Conservation (phyloP, 1,140 invertebrate species). For the Harpegnathos saltator region DNA sequence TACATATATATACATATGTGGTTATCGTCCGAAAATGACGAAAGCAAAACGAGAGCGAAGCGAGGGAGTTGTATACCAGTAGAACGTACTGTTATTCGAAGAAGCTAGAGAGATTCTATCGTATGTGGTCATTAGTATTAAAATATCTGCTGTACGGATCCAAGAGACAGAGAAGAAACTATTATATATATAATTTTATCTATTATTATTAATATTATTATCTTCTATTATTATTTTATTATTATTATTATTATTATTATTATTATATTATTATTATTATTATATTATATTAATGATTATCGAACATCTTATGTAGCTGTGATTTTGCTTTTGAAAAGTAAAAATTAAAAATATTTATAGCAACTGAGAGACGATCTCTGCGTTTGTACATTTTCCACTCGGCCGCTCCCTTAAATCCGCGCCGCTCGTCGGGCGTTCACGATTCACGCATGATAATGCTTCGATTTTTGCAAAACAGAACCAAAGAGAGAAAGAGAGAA, state of each 20-base stretch:
- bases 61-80: conserved; percentile 67
- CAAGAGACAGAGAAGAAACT: conserved; percentile 82
- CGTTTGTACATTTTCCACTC: neutral
- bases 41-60: conserved; percentile 24
- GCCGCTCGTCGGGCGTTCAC: neutral
- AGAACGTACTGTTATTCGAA: conserved; percentile 71
- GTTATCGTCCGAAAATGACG: conserved; percentile 27
- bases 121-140: conserved; percentile 82
- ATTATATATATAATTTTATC: conserved; percentile 85
- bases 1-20: conserved; percentile 46
- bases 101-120: conserved; percentile 71
- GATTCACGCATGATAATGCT: neutral
- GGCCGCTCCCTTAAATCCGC: conserved; percentile 5
- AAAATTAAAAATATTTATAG: conserved; percentile 86
- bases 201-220: conserved; percentile 83
- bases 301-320: conserved; percentile 86
- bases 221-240: conserved; percentile 80
- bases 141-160: conserved; percentile 82
- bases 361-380: conserved; percentile 67
- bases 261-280: conserved; percentile 77
- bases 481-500: neutral
- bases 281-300: conserved; percentile 79
- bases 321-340: conserved; percentile 86
- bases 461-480: neutral
- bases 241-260: conserved; percentile 80